These are phyloP conservation scores for Falco rusticolus DNA, from an alignment of 2,797 vertebrate species.

Conservation along the genomic window DNA sequence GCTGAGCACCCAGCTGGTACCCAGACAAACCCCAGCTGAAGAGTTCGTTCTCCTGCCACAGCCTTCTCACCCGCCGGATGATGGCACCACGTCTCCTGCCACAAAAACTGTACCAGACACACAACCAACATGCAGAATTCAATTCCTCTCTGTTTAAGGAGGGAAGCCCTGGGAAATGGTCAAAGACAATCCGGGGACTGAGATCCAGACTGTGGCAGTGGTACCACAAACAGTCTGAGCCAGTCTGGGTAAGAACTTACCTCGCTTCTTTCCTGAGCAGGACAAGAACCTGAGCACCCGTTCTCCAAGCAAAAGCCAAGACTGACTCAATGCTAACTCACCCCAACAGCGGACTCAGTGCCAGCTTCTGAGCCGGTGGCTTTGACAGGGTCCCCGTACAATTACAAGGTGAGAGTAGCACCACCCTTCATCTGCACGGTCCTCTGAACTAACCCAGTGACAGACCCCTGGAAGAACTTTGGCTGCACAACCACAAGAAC, in stretches of 20 bases:
- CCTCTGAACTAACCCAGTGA: neutral
- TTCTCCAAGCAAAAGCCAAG: neutral
- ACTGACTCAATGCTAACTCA: neutral
- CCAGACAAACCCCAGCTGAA: neutral
- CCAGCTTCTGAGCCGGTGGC: neutral
- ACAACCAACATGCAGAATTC: neutral
- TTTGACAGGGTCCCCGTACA: accelerated
- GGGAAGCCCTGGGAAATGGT: neutral
- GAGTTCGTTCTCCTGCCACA: neutral
- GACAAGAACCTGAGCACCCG: neutral
- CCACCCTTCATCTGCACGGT: neutral
- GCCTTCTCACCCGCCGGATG: neutral
- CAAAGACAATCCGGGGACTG: too few relatives aligned
- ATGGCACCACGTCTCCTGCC: neutral
- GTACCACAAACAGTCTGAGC: neutral
- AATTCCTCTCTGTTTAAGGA: neutral
- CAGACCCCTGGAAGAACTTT: neutral
- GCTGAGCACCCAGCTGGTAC: neutral
- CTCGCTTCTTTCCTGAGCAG: neutral
- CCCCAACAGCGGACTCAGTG: neutral
- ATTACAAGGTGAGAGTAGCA: neutral
- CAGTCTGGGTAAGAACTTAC: neutral
- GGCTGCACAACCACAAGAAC: neutral
- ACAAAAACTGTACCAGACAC: neutral
- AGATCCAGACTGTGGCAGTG: neutral